Evolutionary conservation across 2,797 vertebrate species (phyloP).

Genomic region (Protosalanx chinensis): DNA sequence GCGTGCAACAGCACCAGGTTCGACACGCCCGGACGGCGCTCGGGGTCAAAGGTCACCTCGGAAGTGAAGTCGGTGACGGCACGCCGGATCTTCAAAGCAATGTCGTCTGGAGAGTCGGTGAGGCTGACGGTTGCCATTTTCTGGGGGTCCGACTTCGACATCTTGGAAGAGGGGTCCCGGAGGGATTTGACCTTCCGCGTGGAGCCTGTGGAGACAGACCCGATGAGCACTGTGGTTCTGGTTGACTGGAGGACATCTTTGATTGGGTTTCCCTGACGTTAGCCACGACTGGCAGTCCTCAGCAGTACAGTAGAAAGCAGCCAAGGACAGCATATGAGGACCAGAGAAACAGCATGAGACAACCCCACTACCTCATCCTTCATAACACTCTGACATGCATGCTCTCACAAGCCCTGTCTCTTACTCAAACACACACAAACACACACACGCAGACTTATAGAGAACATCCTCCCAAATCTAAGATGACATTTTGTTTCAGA

Average conservation of each 20-base stretch:
- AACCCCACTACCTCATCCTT: slow-evolving; percentile 1
- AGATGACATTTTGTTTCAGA: slow-evolving; percentile 54
- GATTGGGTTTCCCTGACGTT: slow-evolving; percentile 46
- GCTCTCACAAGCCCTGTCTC: background rate
- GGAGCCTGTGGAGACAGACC: slow-evolving; percentile 63
- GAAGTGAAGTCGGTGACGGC: slow-evolving; percentile 94
- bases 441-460: slow-evolving; percentile 30
- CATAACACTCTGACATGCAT: background rate
- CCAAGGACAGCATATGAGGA: slow-evolving; percentile 8
- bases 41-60: slow-evolving; percentile 88
- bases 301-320: slow-evolving; percentile 9
- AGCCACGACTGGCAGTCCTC: slow-evolving; percentile 31
- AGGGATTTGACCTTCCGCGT: slow-evolving; percentile 90
- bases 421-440: background rate
- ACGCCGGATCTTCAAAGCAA: slow-evolving; percentile 86
- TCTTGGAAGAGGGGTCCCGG: slow-evolving; percentile 85
- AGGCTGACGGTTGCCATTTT: slow-evolving; percentile 79
- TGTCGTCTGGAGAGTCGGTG: slow-evolving; percentile 85
- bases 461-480: slow-evolving; percentile 35
- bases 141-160: slow-evolving; percentile 95
- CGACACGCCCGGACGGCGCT: slow-evolving; percentile 82
- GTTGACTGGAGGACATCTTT: slow-evolving; percentile 26
- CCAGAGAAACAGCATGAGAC: slow-evolving; percentile 10
- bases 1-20: slow-evolving; percentile 88
- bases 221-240: slow-evolving; percentile 12